Conservation (phyloP, 2,113 vertebrate genomes). For the Sakesphorus luctuosus region DNA sequence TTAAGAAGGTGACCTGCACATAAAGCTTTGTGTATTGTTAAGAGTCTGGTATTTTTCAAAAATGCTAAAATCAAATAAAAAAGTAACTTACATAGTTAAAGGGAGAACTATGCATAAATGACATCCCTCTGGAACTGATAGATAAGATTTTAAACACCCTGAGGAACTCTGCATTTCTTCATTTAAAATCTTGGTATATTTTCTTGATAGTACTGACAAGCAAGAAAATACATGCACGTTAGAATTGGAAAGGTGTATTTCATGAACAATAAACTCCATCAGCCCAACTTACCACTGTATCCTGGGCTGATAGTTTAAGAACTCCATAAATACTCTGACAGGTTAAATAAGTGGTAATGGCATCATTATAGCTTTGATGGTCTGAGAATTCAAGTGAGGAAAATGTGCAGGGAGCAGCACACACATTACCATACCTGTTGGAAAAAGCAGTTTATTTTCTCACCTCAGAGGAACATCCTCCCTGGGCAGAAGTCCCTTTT, state of each 20-base stretch:
- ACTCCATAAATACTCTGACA: not conserved
- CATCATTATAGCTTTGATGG: not conserved
- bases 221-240: not conserved
- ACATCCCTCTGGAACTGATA: not conserved
- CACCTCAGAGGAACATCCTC: not conserved
- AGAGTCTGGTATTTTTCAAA: not conserved
- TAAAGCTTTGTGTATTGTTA: not conserved
- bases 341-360: not conserved
- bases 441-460: not conserved
- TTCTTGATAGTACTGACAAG: not conserved
- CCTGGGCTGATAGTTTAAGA: not conserved
- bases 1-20: not conserved
- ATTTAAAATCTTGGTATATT: not conserved
- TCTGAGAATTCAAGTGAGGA: not conserved
- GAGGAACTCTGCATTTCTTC: not conserved
- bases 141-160: not conserved
- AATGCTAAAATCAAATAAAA: not conserved
- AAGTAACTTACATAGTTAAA: not conserved
- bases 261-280: not conserved
- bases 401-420: not conserved
- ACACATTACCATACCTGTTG: not conserved
- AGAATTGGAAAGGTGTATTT: not conserved
- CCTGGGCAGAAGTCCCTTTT: not conserved
- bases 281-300: not conserved
- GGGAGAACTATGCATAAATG: not conserved